Evolutionary conservation across 2,113 vertebrate genomes (phyloP).

Genomic region (Choloepus hoffmanni): DNA sequence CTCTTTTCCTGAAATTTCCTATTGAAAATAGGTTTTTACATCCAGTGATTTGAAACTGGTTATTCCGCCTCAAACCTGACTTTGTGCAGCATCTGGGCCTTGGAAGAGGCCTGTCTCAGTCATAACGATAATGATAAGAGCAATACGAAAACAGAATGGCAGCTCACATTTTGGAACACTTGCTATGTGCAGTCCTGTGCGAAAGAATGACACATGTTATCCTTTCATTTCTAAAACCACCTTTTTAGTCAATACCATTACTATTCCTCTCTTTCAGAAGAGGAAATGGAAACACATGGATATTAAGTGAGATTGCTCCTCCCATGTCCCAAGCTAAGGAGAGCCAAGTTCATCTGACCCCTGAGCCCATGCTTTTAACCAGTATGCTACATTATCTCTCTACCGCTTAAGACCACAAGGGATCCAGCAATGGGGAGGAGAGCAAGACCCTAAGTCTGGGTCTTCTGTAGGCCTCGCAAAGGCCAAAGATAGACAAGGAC

Average conservation of each 20-base stretch:
- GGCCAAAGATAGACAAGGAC: not conserved
- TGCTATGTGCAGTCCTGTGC: not conserved
- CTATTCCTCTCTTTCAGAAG: not conserved
- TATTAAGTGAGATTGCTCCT: not conserved
- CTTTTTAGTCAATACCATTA: not conserved
- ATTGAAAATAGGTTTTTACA: constrained; percentile 14
- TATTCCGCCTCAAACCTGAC: not conserved
- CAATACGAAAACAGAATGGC: not conserved
- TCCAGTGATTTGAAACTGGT: constrained; percentile 14
- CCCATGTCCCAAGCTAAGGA: not conserved
- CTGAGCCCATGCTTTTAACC: not conserved
- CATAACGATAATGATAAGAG: not conserved
- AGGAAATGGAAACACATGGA: not conserved
- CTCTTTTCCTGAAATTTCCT: constrained; percentile 36
- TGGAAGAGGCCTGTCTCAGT: not conserved
- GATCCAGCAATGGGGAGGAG: not conserved
- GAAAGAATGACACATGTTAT: not conserved
- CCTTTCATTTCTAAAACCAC: not conserved
- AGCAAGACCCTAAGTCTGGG: not conserved
- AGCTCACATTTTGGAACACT: not conserved
- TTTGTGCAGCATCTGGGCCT: not conserved
- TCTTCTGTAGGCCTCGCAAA: not conserved
- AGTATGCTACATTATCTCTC: not conserved
- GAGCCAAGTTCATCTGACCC: not conserved
- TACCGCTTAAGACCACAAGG: not conserved